Evolutionary conservation across 2,797 vertebrate species (phyloP).

Genomic region (Anabas testudineus): DNA sequence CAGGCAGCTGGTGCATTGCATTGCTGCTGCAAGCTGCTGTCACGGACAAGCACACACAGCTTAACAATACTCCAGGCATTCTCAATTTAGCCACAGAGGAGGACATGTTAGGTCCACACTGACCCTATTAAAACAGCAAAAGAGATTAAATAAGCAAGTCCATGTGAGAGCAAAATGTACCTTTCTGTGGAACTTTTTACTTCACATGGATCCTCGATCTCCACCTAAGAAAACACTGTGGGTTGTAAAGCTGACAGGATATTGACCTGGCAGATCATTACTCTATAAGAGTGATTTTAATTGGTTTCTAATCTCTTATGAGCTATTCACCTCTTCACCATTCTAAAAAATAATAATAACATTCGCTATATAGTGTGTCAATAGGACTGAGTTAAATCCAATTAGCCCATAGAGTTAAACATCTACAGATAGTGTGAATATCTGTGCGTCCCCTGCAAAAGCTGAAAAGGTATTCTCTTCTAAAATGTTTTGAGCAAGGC

Average conservation of each 20-base stretch:
- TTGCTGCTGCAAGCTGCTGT: slow-evolving; percentile 42
- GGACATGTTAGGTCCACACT: slow-evolving; percentile 14
- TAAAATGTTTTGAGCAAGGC: too few species aligned
- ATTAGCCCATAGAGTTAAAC: too few species aligned
- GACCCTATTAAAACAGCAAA: slow-evolving; percentile 9
- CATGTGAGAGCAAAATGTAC: not conserved
- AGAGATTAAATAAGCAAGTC: not conserved
- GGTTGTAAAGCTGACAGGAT: slow-evolving; percentile 26
- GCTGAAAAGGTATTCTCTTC: too few species aligned
- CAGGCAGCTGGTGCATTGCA: slow-evolving; percentile 56
- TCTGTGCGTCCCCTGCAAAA: too few species aligned
- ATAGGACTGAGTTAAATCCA: too few species aligned
- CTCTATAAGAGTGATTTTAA: slow-evolving; percentile 32
- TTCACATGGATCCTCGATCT: slow-evolving; percentile 3
- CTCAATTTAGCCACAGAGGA: slow-evolving; percentile 43
- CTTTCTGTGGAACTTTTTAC: not conserved
- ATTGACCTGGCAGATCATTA: slow-evolving; percentile 10
- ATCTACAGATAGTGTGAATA: too few species aligned
- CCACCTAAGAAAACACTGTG: slow-evolving; percentile 51
- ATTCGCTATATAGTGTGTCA: too few species aligned
- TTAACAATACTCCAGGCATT: slow-evolving; percentile 50
- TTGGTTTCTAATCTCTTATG: slow-evolving; percentile 32
- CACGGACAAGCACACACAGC: slow-evolving; percentile 33
- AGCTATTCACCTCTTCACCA: slow-evolving; percentile 19
- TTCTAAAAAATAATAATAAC: slow-evolving; percentile 14